Evolutionary conservation across 2,888 invertebrate genomes (phyloP).

Genomic region (Megaustenia siamemsis): DNA sequence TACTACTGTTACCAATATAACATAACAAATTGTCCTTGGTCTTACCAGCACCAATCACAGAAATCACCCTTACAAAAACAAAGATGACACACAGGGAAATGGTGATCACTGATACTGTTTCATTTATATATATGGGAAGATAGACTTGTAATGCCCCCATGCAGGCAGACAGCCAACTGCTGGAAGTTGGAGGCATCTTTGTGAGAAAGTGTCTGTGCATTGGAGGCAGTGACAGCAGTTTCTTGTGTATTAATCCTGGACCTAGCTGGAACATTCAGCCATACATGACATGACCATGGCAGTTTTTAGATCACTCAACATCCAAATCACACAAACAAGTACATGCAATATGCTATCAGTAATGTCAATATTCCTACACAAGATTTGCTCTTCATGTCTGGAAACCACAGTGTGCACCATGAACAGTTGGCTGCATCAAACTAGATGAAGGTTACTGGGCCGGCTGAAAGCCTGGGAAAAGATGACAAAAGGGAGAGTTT

Average conservation of each 20-base stretch:
- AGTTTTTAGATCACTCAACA: neutral
- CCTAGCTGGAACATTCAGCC: neutral
- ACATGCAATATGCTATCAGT: slow-evolving; percentile 22
- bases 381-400: slow-evolving; percentile 3
- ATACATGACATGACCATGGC: neutral
- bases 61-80: neutral
- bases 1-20: neutral
- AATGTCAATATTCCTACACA: slow-evolving; percentile 13
- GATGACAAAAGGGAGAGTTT: slow-evolving; percentile 20
- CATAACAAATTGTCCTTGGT: neutral
- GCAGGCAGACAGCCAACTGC: neutral
- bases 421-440: slow-evolving; percentile 15
- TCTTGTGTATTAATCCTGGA: slow-evolving; percentile 40
- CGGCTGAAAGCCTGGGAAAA: slow-evolving; percentile 53
- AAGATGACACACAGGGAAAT: neutral
- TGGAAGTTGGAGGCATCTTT: neutral
- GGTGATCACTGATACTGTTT: neutral
- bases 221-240: slow-evolving; percentile 42
- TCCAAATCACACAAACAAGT: slow-evolving; percentile 23
- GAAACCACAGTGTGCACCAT: slow-evolving; percentile 35
- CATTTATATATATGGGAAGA: neutral
- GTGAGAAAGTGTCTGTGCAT: neutral
- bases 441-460: slow-evolving; percentile 59
- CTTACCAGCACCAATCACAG: neutral
- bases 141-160: neutral